Conservation (phyloP, 2,113 vertebrate genomes). For the Promerops cafer region DNA sequence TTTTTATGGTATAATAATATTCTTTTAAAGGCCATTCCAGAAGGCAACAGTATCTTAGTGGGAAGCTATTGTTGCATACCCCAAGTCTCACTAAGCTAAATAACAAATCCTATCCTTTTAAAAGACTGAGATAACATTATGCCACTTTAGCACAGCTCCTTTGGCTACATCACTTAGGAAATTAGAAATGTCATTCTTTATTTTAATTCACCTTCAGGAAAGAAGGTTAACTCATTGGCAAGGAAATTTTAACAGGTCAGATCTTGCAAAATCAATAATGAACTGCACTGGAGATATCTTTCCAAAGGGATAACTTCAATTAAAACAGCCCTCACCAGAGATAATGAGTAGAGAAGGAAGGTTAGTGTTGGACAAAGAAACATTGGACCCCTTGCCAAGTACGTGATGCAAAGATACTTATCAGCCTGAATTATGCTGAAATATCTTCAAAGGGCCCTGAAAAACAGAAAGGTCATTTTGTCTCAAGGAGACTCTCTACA, state of each 20-base stretch:
- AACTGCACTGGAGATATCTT: conserved; percentile 51
- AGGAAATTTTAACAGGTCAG: conserved; percentile 49
- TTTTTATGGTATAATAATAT: background rate
- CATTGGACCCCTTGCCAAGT: background rate
- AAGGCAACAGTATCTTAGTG: background rate
- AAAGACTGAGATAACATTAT: conserved; percentile 20
- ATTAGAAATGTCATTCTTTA: conserved; percentile 60
- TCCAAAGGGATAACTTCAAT: conserved; percentile 60
- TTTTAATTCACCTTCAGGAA: conserved; percentile 63
- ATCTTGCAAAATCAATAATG: conserved; percentile 66
- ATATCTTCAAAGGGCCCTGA: conserved; percentile 26
- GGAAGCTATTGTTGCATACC: background rate
- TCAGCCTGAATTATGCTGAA: conserved; percentile 22
- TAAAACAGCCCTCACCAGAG: conserved; percentile 45
- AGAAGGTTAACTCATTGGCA: conserved; percentile 60
- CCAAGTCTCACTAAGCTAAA: background rate
- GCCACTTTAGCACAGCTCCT: background rate
- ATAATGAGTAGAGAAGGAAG: conserved; percentile 34
- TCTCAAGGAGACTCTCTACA: conserved; percentile 3
- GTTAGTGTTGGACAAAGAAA: conserved; percentile 50
- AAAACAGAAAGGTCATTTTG: conserved; percentile 46
- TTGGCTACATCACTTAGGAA: conserved; percentile 40
- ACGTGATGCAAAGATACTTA: conserved; percentile 22
- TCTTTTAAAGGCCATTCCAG: background rate
- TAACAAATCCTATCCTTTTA: background rate